These are phyloP conservation scores for Gryllus longicercus DNA, from an alignment of 2,888 invertebrate genomes.

Conservation along the genomic window DNA sequence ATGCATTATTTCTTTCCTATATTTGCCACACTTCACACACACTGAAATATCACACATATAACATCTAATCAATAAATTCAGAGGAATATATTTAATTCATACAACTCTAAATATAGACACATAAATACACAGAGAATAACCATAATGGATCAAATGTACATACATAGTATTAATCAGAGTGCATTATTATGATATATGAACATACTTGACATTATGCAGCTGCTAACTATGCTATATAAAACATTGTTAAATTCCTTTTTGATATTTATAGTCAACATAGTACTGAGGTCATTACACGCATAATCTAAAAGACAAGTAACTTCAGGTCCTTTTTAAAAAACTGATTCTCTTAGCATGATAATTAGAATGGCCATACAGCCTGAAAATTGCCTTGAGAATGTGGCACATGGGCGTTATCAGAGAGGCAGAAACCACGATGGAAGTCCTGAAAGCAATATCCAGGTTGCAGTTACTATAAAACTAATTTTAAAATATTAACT, in stretches of 20 bases:
- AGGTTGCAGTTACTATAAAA: neutral
- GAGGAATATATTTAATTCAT: neutral
- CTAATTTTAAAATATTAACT: neutral
- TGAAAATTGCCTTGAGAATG: slow-evolving; percentile 10
- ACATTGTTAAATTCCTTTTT: neutral
- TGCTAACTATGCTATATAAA: neutral
- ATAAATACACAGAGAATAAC: neutral
- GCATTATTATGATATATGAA: slow-evolving; percentile 6
- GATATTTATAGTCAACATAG: too few species aligned
- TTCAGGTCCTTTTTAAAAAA: too few species aligned
- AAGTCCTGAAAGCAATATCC: slow-evolving; percentile 11
- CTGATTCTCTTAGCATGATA: too few species aligned
- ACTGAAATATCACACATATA: slow-evolving; percentile 9
- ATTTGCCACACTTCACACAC: neutral
- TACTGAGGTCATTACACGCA: too few species aligned
- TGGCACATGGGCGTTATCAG: slow-evolving; percentile 1
- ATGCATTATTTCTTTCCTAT: neutral
- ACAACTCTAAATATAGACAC: neutral
- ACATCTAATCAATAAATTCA: neutral
- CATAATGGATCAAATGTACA: neutral
- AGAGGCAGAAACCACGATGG: neutral
- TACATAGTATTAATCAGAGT: neutral
- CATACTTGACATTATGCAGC: neutral
- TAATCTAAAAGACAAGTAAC: too few species aligned
- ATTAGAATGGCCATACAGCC: neutral